Conservation (phyloP, 2,888 invertebrate genomes). For the Sthenelais limicola region DNA sequence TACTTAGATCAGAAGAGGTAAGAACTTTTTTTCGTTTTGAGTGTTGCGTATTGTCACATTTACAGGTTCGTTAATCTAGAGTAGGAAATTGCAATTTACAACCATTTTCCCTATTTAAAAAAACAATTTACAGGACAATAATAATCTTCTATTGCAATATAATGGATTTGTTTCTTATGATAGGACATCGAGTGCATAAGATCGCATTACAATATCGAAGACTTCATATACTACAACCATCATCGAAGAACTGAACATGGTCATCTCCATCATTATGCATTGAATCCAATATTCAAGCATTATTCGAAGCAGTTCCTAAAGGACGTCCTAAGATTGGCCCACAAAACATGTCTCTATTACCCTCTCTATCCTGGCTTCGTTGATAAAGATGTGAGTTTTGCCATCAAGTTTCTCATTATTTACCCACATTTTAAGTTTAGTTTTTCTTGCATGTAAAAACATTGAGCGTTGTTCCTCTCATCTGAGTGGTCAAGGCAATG, state of each 20-base stretch:
- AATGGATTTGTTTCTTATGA: background rate
- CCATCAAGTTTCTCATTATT: too few species aligned
- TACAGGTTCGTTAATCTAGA: background rate
- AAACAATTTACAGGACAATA: background rate
- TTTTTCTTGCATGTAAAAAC: too few species aligned
- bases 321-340: conserved; percentile 68
- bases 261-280: conserved; percentile 70
- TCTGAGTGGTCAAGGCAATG: too few species aligned
- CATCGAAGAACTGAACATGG: conserved; percentile 70
- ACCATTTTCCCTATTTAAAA: too few species aligned
- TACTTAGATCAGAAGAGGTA: conserved; percentile 70
- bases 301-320: conserved; percentile 71
- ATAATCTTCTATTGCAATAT: background rate
- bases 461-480: too few species aligned
- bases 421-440: background rate
- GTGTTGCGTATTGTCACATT: background rate
- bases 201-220: conserved; percentile 73
- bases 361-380: conserved; percentile 69
- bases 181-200: conserved; percentile 72
- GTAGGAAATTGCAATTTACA: background rate
- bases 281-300: conserved; percentile 71
- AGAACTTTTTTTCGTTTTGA: conserved; percentile 26
- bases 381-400: conserved; percentile 59
- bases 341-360: conserved; percentile 72
- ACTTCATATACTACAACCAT: conserved; percentile 73